Evolutionary conservation across 2,888 invertebrate genomes (phyloP), one percentile per base, ranked within the genome.

Genomic region (Diachrysia chrysitis): DNA sequence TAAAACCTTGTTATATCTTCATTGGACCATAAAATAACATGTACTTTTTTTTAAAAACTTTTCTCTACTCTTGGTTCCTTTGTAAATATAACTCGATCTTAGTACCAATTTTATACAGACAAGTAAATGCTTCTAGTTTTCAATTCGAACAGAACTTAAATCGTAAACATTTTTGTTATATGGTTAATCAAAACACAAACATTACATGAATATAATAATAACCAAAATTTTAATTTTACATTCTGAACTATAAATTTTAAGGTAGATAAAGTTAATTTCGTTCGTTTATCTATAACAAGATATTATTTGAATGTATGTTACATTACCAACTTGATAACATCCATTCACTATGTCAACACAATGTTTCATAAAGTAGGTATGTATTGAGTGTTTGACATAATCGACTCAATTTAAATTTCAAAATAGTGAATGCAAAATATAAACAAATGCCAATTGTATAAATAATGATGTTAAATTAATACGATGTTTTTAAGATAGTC

Each of bases 91-190:
- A 73, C 67, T 67, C 46, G 56, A 67, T 70, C 63, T 67, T 66
- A 74, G 73, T 69, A n/a, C n/a, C n/a, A 67, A 71, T 72, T 68
- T 65, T 63, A 60, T 59, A 80, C 42, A 74, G 58, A 75, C 64
- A 79, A 83, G 60, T 85, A 85, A 85, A 84, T 85, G 85, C 82
- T 75, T 81, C 59, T 75, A 71, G 58, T 75, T 78, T 73, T 57
- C 65, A 64, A 75, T 61, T 63, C 57, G 21, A 53, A 56, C 59
- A 21, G n/a, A 19, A 23, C 23, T 19, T 21, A 42, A 21, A 51
- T 6, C n/a, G 42, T 42, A 29, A 23, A 16, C 68, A 64, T 53
- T 60, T 19, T 51, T 35, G 29, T 37, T 65, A 42, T 3, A 32
- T 2, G 1, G 10, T 51, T 59, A 1, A 25, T 0, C 21, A 21